Evolutionary conservation across 2,888 invertebrate genomes (phyloP), one percentile per base, ranked within the genome.

Genomic region (Linyphia triangularis): DNA sequence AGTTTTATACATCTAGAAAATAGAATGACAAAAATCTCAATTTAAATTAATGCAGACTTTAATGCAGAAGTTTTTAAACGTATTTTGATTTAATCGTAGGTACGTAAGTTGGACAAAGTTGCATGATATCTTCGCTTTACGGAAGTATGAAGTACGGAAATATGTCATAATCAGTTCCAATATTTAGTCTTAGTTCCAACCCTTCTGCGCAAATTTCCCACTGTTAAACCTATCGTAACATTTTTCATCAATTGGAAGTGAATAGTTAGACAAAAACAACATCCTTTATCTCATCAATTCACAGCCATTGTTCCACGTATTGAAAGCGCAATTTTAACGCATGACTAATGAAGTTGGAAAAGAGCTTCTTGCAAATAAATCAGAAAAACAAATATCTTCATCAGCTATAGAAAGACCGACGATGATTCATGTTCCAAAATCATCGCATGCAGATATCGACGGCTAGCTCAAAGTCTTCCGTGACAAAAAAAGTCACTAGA

Each of bases 341-440:
- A 79, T 85, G 85, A 85, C 70, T 85, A 79, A 85, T 85, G 78
- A 79, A 73, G 79, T 70, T 65, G 28, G 40, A 72, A 30, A 19
- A 24, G 40, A 43, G 28, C 57, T 30, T 30, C 69, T 57, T 30
- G 30, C 59, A 30, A 9, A 22, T 13, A 28, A 82, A 61, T 43
- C 67, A 75, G 26, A 24, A 37, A 75, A 69, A 67, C 13, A 51
- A 40, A 67, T 51, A 19, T 19, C 67, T 13, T 40, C 28, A 37
- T 26, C 33, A 43, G n/a, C 26, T 43, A 28, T 19, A 61, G 70
- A 72, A 61, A 79, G 79, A 24, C n/a, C 40, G 43, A 73, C 26
- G 16, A 19, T 33, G 33, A 57, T 57, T 57, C 57, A 73, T 28
- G 7, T 2, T 30, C 57, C 28, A 22, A 57, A 77, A 61, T 33